Conservation (phyloP, 1,140 invertebrate genomes). For the Lasioglossum baleicum region DNA sequence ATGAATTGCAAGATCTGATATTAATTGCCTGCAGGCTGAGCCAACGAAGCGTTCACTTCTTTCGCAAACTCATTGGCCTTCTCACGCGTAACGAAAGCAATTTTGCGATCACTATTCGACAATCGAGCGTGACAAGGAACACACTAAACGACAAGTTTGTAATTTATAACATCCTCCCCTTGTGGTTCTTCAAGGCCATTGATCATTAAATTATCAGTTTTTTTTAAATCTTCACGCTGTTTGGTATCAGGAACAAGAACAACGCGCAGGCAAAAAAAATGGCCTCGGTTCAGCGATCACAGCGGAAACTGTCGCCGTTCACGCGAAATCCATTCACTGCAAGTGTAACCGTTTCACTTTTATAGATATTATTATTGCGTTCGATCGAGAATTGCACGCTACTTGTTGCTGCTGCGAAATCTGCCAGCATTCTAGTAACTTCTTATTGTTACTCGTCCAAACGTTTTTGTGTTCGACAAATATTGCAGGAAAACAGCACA, state of each 20-base stretch:
- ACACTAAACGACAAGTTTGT: neutral
- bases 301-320: conserved; percentile 50
- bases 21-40: neutral
- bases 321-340: conserved; percentile 44
- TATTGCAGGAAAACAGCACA: no score
- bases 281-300: conserved; percentile 48
- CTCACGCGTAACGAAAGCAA: neutral
- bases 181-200: neutral
- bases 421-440: no score
- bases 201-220: conserved; percentile 12
- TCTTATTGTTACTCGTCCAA: no score
- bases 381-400: neutral
- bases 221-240: neutral
- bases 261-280: conserved; percentile 21
- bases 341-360: conserved; percentile 52
- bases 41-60: neutral
- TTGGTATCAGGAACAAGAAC: conserved; percentile 39
- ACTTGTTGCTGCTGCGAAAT: neutral
- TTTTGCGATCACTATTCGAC: neutral
- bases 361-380: conserved; percentile 30
- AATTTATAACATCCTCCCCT: conserved; percentile 25
- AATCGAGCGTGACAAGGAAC: neutral
- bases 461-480: no score
- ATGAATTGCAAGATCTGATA: neutral
- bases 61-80: neutral